Evolutionary conservation across 2,113 vertebrate species (phyloP).

Genomic region (Rynchops niger): DNA sequence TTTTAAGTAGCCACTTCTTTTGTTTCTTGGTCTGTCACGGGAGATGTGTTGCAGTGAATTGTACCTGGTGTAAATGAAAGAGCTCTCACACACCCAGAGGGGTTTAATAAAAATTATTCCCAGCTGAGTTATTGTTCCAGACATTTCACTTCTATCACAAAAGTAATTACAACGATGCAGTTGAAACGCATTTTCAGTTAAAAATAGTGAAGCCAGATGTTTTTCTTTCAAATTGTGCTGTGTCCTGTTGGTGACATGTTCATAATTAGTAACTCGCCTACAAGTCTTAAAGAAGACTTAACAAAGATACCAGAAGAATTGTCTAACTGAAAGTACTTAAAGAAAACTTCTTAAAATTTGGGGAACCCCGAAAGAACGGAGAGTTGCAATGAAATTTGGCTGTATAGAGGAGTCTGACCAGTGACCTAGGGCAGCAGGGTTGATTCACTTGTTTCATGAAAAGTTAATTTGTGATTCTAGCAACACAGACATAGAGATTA

Average conservation of each 20-base stretch:
- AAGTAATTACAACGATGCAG: background rate
- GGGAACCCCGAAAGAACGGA: background rate
- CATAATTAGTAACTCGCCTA: background rate
- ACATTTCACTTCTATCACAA: background rate
- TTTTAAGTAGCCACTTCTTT: background rate
- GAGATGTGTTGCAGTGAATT: background rate
- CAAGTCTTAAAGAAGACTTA: background rate
- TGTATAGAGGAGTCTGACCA: background rate
- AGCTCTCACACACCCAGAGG: background rate
- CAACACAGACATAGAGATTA: conserved; percentile 30
- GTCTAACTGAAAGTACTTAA: background rate
- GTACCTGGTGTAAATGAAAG: background rate
- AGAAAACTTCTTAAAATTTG: background rate
- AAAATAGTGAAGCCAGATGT: background rate
- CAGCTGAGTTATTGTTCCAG: background rate
- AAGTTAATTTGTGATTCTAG: conserved; percentile 26
- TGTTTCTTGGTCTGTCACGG: background rate
- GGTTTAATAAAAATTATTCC: background rate
- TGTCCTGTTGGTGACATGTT: background rate
- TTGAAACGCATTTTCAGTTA: background rate
- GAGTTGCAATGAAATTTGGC: background rate
- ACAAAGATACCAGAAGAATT: background rate
- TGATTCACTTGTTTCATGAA: background rate
- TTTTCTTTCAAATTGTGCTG: background rate
- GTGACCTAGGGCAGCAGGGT: background rate